Evolutionary conservation across 1,140 invertebrate genomes (phyloP).

Genomic region (Rhyacophila brunnea): DNA sequence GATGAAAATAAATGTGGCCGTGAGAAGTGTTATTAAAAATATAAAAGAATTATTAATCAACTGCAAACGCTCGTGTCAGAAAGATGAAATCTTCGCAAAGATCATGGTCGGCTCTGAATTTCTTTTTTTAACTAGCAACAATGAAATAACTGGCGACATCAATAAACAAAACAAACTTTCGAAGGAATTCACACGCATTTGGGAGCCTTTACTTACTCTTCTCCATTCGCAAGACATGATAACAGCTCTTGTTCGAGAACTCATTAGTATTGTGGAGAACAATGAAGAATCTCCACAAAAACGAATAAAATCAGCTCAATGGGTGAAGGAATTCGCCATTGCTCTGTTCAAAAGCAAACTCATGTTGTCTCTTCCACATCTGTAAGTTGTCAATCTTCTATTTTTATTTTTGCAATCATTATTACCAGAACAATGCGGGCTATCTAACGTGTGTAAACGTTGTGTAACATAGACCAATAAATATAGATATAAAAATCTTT

Average conservation of each 20-base stretch:
- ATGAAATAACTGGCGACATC: conserved; percentile 37
- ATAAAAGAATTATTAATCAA: conserved; percentile 10
- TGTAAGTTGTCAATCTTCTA: too few relatives aligned
- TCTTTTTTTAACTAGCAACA: conserved; percentile 43
- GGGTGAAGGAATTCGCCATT: conserved; percentile 54
- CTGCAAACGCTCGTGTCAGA: not conserved
- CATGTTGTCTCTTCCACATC: too few relatives aligned
- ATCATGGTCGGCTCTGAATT: conserved; percentile 43
- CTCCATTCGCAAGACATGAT: conserved; percentile 55
- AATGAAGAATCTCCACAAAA: conserved; percentile 40
- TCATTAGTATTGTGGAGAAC: conserved; percentile 50
- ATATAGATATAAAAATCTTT: too few relatives aligned
- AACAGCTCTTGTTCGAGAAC: conserved; percentile 46
- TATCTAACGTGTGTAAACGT: too few relatives aligned
- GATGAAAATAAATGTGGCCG: not conserved
- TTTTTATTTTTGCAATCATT: too few relatives aligned
- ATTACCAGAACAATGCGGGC: too few relatives aligned
- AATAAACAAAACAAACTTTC: conserved; percentile 12
- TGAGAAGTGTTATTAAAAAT: conserved; percentile 1
- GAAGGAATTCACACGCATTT: conserved; percentile 43
- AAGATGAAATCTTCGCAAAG: conserved; percentile 24
- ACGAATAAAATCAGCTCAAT: conserved; percentile 52
- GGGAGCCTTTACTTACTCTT: conserved; percentile 53
- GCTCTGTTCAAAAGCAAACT: conserved; percentile 38
- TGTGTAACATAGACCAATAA: too few relatives aligned